Evolutionary conservation across 2,888 invertebrate species (phyloP).

Genomic region (Onchidella celtica): DNA sequence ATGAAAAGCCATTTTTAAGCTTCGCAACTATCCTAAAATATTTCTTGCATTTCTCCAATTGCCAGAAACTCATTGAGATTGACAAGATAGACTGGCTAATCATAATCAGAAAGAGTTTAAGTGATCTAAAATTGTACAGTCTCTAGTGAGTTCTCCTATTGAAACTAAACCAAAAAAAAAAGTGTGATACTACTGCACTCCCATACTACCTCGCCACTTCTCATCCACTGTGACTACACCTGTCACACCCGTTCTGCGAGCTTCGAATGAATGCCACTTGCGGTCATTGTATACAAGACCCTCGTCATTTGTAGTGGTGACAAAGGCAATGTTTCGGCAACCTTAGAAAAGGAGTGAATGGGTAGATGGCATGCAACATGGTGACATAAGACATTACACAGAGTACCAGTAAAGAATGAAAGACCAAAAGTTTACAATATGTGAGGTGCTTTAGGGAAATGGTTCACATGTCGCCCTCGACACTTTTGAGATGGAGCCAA

Average conservation of each 20-base stretch:
- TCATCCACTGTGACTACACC: conserved; percentile 51
- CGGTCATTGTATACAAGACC: conserved; percentile 74
- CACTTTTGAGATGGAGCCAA: no score
- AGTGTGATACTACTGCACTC: no score
- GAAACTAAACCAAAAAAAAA: no score
- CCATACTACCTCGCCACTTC: conserved; percentile 53
- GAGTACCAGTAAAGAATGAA: neutral
- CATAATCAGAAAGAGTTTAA: no score
- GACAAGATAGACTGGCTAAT: no score
- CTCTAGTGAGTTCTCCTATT: neutral
- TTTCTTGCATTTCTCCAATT: no score
- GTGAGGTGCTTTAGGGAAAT: no score
- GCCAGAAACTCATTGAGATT: no score
- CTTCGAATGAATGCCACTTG: conserved; percentile 74
- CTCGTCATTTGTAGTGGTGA: conserved; percentile 77
- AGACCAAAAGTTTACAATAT: no score
- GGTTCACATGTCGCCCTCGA: no score
- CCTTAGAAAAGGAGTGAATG: conserved; percentile 58
- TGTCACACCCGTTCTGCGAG: conserved; percentile 63
- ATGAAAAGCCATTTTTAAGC: no score
- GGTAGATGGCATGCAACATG: neutral
- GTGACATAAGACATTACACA: neutral
- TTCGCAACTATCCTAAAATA: no score
- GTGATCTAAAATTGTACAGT: neutral
- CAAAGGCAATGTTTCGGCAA: conserved; percentile 63